Base-by-base conservation (phyloP, 2,797 vertebrate genomes). In the Acipenser transmontanus region DNA sequence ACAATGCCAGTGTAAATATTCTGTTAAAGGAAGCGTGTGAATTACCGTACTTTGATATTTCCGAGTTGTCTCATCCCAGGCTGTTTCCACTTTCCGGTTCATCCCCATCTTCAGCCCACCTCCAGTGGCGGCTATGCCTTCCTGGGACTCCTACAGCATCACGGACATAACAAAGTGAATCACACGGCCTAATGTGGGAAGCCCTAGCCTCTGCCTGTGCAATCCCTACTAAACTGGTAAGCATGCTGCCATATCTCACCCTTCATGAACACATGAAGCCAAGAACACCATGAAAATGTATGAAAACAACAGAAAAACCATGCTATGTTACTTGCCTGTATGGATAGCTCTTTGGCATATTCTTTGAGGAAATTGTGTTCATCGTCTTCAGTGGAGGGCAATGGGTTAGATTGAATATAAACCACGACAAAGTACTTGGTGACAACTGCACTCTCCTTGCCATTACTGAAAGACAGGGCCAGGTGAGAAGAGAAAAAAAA, bases 351-450 rank as follows among this genome's bases (percentile, higher is more conserved):
- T 71, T 66, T 73, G 51, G 50, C 57, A 1, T 62, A 10, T 2
- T 70, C 77, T 75, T 77, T 78, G 47, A 80, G 69, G 67, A 73
- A 69, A 75, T 82, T 80, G 60, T 88, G 84, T 34, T 81, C 73
- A 59, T 70, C 66, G 0, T 81, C 82, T 72, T 85, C 77, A n/a
- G 63, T 64, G 47, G 74, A 65, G 59, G 73, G 71, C 13, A 76
- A 63, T 8, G 71, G 64, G 51, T 78, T 77, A 65, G 80, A 77
- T 50, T 77, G 69, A 10, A 82, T 74, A 8, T 70, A 74, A 64
- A 87, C 88, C 67, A 98, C 97, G 0, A 82, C 72, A 80, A 99
- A 98, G 9, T 92, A 75, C 74, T 98, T 98, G 1, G 95, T 96
- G 64, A 98, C 93, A 1, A 88, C 68, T 1, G 91, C 82, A 74